These are phyloP conservation scores for Chaetogeoica ovagalla DNA, from an alignment of 2,888 invertebrate species.

Conservation along the genomic window DNA sequence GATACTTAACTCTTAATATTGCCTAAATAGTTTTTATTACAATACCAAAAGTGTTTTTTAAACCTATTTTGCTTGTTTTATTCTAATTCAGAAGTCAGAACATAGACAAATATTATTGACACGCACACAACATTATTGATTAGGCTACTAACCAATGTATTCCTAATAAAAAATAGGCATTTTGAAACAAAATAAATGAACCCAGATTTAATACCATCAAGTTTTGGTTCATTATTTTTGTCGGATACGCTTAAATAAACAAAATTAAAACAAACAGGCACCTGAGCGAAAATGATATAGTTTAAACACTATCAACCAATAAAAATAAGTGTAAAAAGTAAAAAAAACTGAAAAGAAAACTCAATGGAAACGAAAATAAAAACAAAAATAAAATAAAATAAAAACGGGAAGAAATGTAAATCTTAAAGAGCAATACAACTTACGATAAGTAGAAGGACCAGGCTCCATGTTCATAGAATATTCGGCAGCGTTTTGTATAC, in stretches of 20 bases:
- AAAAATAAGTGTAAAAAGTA: slow-evolving; percentile 23
- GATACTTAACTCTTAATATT: slow-evolving; percentile 40
- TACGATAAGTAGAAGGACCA: slow-evolving; percentile 53
- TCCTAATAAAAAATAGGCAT: slow-evolving; percentile 41
- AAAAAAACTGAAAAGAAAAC: slow-evolving; percentile 43
- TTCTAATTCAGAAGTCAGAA: slow-evolving; percentile 42
- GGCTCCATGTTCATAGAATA: slow-evolving; percentile 53
- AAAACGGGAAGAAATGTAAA: slow-evolving; percentile 45
- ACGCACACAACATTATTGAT: slow-evolving; percentile 52
- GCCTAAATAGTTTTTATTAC: slow-evolving; percentile 42
- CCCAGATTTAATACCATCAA: slow-evolving; percentile 32
- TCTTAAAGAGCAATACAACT: slow-evolving; percentile 53
- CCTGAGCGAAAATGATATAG: slow-evolving; percentile 52
- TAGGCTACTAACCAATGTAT: slow-evolving; percentile 34
- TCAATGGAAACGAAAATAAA: slow-evolving; percentile 51
- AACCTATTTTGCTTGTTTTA: slow-evolving; percentile 50
- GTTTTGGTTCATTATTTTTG: slow-evolving; percentile 50
- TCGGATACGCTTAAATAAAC: slow-evolving; percentile 52
- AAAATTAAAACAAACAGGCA: slow-evolving; percentile 53
- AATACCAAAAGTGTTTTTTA: slow-evolving; percentile 39
- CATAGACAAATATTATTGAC: slow-evolving; percentile 46
- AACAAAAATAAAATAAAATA: slow-evolving; percentile 26
- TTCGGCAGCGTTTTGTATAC: slow-evolving; percentile 53
- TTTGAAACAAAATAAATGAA: slow-evolving; percentile 48
- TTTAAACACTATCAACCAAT: slow-evolving; percentile 41